These are phyloP conservation scores for Xestia xanthographa DNA, from an alignment of 2,888 invertebrate genomes.

Conservation along the genomic window DNA sequence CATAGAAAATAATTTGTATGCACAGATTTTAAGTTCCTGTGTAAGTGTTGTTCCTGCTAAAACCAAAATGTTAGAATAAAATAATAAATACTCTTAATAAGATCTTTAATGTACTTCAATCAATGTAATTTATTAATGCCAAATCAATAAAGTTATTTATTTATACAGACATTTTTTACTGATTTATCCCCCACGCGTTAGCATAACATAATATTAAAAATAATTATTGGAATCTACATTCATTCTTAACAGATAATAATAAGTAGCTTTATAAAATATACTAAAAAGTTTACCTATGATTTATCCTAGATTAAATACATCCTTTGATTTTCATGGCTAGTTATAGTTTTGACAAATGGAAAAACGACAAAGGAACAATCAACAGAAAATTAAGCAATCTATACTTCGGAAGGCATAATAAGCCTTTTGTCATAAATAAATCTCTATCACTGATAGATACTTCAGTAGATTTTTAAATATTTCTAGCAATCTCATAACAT, in stretches of 20 bases:
- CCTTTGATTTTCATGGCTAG: slow-evolving; percentile 47
- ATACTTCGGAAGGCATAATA: not conserved
- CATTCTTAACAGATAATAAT: slow-evolving; percentile 44
- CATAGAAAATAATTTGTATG: slow-evolving; percentile 12
- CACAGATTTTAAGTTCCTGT: slow-evolving; percentile 34
- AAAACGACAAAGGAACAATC: slow-evolving; percentile 7
- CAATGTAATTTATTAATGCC: slow-evolving; percentile 78
- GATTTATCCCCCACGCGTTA: slow-evolving; percentile 39
- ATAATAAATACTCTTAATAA: slow-evolving; percentile 71
- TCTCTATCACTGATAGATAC: not conserved
- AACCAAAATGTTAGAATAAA: slow-evolving; percentile 61
- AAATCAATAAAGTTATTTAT: slow-evolving; percentile 83
- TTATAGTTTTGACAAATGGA: slow-evolving; percentile 13
- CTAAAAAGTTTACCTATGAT: slow-evolving; percentile 50
- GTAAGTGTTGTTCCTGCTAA: slow-evolving; percentile 34
- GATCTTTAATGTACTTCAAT: slow-evolving; percentile 77
- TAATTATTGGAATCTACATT: slow-evolving; percentile 50
- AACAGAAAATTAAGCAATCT: slow-evolving; percentile 5
- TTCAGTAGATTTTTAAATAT: not conserved
- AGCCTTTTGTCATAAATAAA: not conserved
- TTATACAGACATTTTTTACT: slow-evolving; percentile 65
- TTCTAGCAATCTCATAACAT: not conserved
- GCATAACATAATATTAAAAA: slow-evolving; percentile 52
- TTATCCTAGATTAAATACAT: slow-evolving; percentile 49
- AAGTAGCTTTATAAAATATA: slow-evolving; percentile 46